Conservation (phyloP, 1,140 invertebrate genomes). For the Heliothis subflexa region DNA sequence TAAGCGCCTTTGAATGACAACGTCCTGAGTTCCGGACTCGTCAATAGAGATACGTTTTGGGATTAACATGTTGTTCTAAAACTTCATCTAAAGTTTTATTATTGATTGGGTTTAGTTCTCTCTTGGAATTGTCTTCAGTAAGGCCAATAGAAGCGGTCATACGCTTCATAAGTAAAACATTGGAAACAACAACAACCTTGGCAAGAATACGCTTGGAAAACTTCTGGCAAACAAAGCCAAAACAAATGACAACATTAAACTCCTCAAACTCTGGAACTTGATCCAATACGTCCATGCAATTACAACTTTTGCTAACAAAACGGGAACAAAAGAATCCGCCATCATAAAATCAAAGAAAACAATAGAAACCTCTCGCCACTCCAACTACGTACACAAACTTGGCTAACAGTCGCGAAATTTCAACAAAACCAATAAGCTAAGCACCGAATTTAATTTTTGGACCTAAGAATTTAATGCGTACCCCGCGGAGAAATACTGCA, state of each 20-base stretch:
- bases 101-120: background rate
- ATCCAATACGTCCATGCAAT: constrained; percentile 36
- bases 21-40: background rate
- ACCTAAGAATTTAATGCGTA: constrained; percentile 39
- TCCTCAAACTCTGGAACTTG: constrained; percentile 12
- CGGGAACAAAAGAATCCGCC: constrained; percentile 25
- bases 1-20: constrained; percentile 26
- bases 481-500: constrained; percentile 36
- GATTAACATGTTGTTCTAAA: background rate
- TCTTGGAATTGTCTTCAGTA: background rate
- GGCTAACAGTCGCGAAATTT: constrained; percentile 31
- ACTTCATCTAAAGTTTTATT: background rate
- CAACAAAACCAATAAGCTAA: constrained; percentile 42
- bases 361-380: constrained; percentile 7
- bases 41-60: background rate
- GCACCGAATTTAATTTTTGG: constrained; percentile 39
- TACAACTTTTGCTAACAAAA: constrained; percentile 19
- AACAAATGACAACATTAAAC: constrained; percentile 38
- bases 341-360: constrained; percentile 23
- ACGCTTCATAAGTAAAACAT: background rate
- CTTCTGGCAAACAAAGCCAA: background rate
- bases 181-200: constrained; percentile 6
- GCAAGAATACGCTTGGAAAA: constrained; percentile 1
- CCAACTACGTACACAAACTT: constrained; percentile 15
- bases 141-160: background rate